These are phyloP conservation scores for Sciaenops ocellatus DNA, from an alignment of 2,797 vertebrate genomes.

Conservation along the genomic window DNA sequence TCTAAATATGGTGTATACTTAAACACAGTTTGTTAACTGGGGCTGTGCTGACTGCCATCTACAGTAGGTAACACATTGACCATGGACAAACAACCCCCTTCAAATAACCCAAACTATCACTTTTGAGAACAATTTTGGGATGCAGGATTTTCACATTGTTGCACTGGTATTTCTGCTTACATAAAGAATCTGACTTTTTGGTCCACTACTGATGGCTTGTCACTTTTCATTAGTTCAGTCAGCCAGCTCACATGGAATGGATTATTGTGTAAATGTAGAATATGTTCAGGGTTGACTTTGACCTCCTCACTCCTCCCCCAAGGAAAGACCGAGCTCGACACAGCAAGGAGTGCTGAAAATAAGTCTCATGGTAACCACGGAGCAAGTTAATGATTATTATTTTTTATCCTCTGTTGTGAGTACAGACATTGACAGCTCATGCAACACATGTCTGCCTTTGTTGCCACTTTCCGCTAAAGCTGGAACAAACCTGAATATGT, in stretches of 20 bases:
- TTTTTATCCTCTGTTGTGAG: neutral
- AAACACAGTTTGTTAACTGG: too few relatives aligned
- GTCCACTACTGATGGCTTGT: neutral
- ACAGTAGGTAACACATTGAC: too few relatives aligned
- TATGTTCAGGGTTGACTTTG: neutral
- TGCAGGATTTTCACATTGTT: neutral
- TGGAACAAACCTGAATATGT: neutral
- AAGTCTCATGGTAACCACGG: neutral
- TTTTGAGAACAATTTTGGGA: neutral
- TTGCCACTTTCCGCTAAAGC: too few relatives aligned
- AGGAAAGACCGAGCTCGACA: neutral
- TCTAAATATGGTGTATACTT: too few relatives aligned
- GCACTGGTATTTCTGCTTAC: neutral
- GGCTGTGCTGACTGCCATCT: too few relatives aligned
- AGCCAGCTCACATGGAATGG: too few relatives aligned
- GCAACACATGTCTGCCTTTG: too few relatives aligned
- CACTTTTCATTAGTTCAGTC: neutral
- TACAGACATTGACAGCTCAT: neutral
- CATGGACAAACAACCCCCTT: too few relatives aligned
- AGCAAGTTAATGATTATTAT: neutral
- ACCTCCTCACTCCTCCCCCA: too few relatives aligned
- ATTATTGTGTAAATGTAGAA: neutral
- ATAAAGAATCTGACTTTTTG: too few relatives aligned
- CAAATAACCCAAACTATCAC: too few relatives aligned
- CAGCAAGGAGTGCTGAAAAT: neutral